A percentile compares a stretch with the other conserved stretches of the same genome.
These are phyloP conservation scores for Nematolebias whitei DNA, from an alignment of 2,113 vertebrate genomes.

Conservation along the genomic window DNA sequence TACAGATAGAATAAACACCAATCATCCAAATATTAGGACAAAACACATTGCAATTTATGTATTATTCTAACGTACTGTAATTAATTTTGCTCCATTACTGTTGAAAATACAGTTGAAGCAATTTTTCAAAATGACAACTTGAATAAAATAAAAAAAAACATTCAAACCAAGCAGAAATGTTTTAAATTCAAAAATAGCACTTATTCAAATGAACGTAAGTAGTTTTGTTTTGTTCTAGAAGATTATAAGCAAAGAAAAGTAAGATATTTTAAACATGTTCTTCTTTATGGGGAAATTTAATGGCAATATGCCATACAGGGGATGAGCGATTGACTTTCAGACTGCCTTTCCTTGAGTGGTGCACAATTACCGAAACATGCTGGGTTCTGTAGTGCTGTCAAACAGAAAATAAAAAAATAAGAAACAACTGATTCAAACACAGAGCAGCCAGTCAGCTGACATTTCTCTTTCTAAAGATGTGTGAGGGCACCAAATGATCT, in stretches of 20 bases:
- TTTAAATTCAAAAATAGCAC: neutral
- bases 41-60: too few relatives aligned
- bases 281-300: neutral
- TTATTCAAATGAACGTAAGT: neutral
- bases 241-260: neutral
- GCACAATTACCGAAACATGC: slow-evolving; percentile 21
- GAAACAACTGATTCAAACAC: slow-evolving; percentile 27
- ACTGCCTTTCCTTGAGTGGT: slow-evolving; percentile 2
- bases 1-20: neutral
- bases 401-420: slow-evolving; percentile 18
- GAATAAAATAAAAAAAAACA: neutral
- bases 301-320: neutral
- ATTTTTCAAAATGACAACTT: neutral
- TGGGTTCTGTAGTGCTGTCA: slow-evolving; percentile 12
- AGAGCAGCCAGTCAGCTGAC: slow-evolving; percentile 17
- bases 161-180: neutral
- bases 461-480: slow-evolving; percentile 36
- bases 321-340: neutral
- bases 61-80: neutral
- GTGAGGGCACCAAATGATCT: slow-evolving; percentile 23
- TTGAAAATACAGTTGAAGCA: neutral
- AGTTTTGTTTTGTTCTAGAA: too few relatives aligned
- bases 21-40: neutral
- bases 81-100: neutral
- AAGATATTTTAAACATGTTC: neutral